Evolutionary conservation across 2,797 vertebrate species (phyloP).

Genomic region (Urophycis tenuis): DNA sequence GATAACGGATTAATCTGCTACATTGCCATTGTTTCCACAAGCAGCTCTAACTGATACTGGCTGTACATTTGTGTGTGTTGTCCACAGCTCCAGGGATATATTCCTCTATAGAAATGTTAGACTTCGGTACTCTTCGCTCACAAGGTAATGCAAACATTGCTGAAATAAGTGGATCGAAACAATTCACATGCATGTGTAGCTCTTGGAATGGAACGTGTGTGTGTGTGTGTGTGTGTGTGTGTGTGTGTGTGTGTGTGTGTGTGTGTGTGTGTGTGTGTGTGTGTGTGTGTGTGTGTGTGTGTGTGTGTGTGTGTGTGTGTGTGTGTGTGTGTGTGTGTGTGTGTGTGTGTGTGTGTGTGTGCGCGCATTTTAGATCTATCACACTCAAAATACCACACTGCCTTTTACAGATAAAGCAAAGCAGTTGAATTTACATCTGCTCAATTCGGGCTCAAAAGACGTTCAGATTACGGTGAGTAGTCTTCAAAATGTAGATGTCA

Average conservation of each 20-base stretch:
- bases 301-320: no score
- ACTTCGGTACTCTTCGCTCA: constrained; percentile 85
- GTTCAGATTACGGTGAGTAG: constrained; percentile 85
- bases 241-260: no score
- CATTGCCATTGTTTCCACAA: not conserved
- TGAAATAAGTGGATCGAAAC: not conserved
- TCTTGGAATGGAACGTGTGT: no score
- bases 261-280: no score
- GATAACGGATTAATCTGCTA: not conserved
- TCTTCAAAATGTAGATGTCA: no score
- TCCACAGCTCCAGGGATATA: constrained; percentile 83
- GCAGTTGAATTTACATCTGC: constrained; percentile 85
- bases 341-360: no score
- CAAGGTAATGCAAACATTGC: constrained; percentile 68
- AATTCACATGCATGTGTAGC: not conserved
- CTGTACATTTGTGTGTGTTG: constrained; percentile 18
- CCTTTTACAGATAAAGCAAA: constrained; percentile 80
- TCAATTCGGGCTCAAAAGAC: constrained; percentile 90
- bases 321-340: no score
- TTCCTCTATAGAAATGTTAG: constrained; percentile 87
- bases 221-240: no score
- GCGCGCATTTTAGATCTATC: no score
- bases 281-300: no score
- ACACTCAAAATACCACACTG: not conserved
- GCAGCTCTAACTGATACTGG: not conserved